A percentile compares a stretch with the other conserved stretches of the same genome.
Evolutionary conservation across 2,797 vertebrate genomes (phyloP).

Genomic region (Brachymystax lenok): DNA sequence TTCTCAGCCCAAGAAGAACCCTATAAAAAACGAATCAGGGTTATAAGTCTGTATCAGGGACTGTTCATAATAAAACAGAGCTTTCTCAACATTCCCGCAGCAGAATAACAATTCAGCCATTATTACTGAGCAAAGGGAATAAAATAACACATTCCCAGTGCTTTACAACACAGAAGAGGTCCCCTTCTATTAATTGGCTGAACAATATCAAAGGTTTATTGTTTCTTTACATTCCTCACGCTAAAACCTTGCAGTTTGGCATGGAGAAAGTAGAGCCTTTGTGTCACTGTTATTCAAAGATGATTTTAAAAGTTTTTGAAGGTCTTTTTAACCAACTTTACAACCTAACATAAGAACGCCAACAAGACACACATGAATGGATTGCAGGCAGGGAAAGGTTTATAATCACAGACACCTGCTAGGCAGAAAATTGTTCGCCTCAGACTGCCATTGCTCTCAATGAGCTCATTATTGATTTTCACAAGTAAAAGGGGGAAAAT

Average conservation of each 20-base stretch:
- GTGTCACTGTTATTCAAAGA: conserved; percentile 66
- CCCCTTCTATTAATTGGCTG: conserved; percentile 61
- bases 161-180: conserved; percentile 47
- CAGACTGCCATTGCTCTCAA: conserved; percentile 58
- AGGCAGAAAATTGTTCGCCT: conserved; percentile 51
- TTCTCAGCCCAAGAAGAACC: conserved; percentile 29
- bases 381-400: conserved; percentile 62
- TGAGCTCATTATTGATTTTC: conserved; percentile 43
- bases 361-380: conserved; percentile 67
- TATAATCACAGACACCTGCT: conserved; percentile 76
- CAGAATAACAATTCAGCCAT: conserved; percentile 53
- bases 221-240: conserved; percentile 65
- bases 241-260: conserved; percentile 62
- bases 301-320: conserved; percentile 58
- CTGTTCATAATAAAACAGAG: conserved; percentile 41
- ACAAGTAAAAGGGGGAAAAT: conserved; percentile 48
- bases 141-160: conserved; percentile 52
- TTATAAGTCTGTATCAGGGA: conserved; percentile 44
- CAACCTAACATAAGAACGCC: conserved; percentile 60
- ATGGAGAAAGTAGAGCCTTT: conserved; percentile 65
- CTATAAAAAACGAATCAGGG: conserved; percentile 53
- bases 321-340: conserved; percentile 64
- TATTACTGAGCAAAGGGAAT: conserved; percentile 54
- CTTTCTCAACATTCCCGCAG: conserved; percentile 42
- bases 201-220: conserved; percentile 73